Conservation (phyloP, 2,113 vertebrate species). For the Chaetura pelagica region DNA sequence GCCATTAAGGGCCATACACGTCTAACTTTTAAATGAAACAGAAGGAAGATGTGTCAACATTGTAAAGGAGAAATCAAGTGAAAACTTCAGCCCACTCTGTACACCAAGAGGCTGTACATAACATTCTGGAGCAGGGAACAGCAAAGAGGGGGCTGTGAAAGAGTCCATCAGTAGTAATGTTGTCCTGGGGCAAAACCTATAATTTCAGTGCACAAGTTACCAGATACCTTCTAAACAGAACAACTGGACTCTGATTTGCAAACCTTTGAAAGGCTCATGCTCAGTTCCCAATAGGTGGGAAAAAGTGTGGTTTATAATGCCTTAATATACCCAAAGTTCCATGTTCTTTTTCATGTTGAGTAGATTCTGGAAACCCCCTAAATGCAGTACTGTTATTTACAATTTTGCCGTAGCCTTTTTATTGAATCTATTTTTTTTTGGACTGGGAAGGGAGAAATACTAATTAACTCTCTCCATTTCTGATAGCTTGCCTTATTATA, state of each 20-base stretch:
- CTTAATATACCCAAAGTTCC: neutral
- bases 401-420: neutral
- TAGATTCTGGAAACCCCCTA: neutral
- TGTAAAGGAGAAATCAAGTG: neutral
- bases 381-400: neutral
- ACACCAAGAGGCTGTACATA: neutral
- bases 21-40: neutral
- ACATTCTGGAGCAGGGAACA: neutral
- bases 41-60: neutral
- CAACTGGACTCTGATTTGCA: neutral
- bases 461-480: slow-evolving; percentile 34
- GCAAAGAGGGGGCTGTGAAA: neutral
- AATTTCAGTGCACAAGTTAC: neutral
- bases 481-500: slow-evolving; percentile 27
- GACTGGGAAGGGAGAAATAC: neutral
- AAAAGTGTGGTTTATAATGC: neutral
- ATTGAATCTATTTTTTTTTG: neutral
- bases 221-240: neutral
- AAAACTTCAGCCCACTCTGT: neutral
- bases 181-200: neutral
- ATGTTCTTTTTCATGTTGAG: neutral
- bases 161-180: neutral
- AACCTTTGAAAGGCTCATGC: neutral
- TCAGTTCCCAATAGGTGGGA: neutral
- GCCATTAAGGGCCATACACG: neutral